Evolutionary conservation across 2,888 invertebrate genomes (phyloP).

Genomic region (Clostera curtula): DNA sequence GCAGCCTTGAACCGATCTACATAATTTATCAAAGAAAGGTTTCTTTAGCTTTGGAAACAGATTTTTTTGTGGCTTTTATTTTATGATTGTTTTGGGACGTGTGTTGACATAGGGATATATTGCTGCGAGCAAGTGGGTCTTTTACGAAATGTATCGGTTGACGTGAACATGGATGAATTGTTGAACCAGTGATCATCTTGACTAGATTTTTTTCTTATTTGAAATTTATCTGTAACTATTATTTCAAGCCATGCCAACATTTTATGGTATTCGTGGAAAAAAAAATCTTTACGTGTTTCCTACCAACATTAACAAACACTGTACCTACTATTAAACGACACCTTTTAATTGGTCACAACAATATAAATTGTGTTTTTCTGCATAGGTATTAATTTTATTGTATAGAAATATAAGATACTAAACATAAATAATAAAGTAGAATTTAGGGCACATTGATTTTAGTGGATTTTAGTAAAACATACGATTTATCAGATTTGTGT

Average conservation of each 20-base stretch:
- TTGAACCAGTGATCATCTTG: no score
- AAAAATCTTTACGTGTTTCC: no score
- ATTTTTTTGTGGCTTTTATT: conserved; percentile 10
- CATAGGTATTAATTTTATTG: no score
- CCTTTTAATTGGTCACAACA: neutral
- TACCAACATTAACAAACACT: no score
- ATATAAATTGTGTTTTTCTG: neutral
- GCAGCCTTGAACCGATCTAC: conserved; percentile 12
- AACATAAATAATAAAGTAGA: no score
- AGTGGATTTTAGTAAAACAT: conserved; percentile 18
- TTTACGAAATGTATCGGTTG: no score
- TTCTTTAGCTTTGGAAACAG: conserved; percentile 8
- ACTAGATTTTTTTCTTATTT: no score
- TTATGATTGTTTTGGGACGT: conserved; percentile 8
- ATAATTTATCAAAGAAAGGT: conserved; percentile 24
- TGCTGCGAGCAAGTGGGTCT: neutral
- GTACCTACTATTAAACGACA: no score
- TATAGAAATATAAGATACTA: no score
- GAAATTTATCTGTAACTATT: conserved; percentile 6
- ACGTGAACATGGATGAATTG: no score
- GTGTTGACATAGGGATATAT: conserved; percentile 6
- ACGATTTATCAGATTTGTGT: conserved; percentile 20
- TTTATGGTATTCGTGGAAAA: no score
- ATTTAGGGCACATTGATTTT: conserved; percentile 9
- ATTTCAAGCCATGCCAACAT: no score